A percentile compares a stretch with the other conserved stretches of the same genome.
Evolutionary conservation across 2,797 vertebrate species (phyloP).

Genomic region (Podargus strigoides): DNA sequence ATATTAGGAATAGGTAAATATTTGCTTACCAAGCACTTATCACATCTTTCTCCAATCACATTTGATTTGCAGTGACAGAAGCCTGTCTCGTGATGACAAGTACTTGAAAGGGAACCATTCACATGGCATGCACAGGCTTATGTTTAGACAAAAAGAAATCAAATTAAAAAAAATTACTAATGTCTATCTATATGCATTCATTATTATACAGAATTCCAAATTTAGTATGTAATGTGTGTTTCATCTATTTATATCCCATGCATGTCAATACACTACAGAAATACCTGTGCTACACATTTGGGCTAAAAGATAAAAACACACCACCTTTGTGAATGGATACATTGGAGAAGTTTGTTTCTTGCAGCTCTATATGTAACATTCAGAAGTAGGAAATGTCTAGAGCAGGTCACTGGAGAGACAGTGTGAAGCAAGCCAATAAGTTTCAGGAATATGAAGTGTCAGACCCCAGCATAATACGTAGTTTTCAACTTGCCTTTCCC

Average conservation of each 20-base stretch:
- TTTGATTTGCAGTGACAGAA: constrained; percentile 82
- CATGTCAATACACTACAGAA: not conserved
- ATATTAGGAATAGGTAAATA: not conserved
- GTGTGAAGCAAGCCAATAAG: not conserved
- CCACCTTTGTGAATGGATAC: not conserved
- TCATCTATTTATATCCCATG: not conserved
- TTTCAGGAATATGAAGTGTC: not conserved
- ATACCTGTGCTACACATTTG: not conserved
- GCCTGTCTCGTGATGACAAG: constrained; percentile 83
- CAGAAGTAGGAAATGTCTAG: not conserved
- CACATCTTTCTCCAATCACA: constrained; percentile 81
- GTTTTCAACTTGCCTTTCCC: not conserved
- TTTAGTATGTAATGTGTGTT: not conserved
- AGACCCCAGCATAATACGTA: not conserved
- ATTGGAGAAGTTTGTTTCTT: not conserved
- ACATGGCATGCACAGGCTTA: constrained; percentile 84
- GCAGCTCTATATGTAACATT: not conserved
- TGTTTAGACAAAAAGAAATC: not conserved
- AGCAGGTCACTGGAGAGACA: not conserved
- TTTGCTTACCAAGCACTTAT: constrained; percentile 84
- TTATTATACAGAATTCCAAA: not conserved
- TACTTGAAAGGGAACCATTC: constrained; percentile 76
- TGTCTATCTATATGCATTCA: not conserved
- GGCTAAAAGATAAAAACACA: not conserved
- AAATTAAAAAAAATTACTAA: not conserved